Evolutionary conservation across 2,888 invertebrate species (phyloP), one percentile per base, ranked within the genome.

Genomic region (Ichneumoninae sp.): DNA sequence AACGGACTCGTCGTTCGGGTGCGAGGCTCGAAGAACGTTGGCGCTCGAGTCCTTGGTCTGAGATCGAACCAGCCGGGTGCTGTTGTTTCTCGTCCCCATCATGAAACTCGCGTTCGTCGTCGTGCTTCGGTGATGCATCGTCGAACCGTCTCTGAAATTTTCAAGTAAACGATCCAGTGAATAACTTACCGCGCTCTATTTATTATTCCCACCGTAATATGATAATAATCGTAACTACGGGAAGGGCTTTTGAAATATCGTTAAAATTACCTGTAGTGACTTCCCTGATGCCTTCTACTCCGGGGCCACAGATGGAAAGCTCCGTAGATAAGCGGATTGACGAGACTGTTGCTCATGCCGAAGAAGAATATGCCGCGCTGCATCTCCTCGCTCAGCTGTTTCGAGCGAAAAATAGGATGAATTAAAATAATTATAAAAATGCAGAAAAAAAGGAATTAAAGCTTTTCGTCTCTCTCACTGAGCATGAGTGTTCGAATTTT

Each of bases 311-410:
- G 94, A 93, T 97, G 97, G 93, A 98, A 98, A n/a, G 97, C 97
- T 47, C 97, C 97, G 89, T 98, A 97, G 89, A 98, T 97, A 72
- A 97, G 94, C 0, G 97, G 97, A 93, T 98, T 98, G 87, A 97
- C 96, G 90, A 97, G 95, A 92, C 97, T 97, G 94, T 97, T 97
- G 76, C 97, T 97, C 96, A 97, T 97, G 4, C 97, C 97, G 90
- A 97, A 97, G 94, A 97, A 97, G 94, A 97, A 97, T 86, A 97
- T 97, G 54, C 95, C 96, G 5, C 95, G 95, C 78, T 96, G 95
- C 6, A 97, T 94, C 86, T 96, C 96, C 87, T 96, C 96, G 85
- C 96, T 96, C 91, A 96, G 94, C 96, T 97, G 95, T 52, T 0
- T 26, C 13, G n/a, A 22, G 10, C 19, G 8, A 72, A 57, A 26